These are phyloP conservation scores for Ptychadena robeensis DNA, from an alignment of 2,797 vertebrate genomes.

Conservation along the genomic window DNA sequence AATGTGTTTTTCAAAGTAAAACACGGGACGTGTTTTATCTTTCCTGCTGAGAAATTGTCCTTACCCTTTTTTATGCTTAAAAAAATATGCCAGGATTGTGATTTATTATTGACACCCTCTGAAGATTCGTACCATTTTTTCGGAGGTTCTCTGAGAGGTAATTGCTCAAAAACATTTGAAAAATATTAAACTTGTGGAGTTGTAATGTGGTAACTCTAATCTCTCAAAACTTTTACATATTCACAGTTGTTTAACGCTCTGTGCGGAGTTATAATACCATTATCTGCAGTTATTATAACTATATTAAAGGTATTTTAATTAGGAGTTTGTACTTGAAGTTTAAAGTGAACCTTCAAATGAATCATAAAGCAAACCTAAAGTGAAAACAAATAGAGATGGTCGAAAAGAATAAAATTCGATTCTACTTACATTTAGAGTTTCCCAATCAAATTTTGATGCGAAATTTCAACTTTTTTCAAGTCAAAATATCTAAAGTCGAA, in stretches of 20 bases:
- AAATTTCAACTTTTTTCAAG: too few relatives aligned
- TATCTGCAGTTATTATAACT: neutral
- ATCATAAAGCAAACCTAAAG: too few relatives aligned
- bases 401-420: too few relatives aligned
- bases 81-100: neutral
- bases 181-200: neutral
- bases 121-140: neutral
- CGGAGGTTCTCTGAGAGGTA: neutral
- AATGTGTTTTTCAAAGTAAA: conserved; percentile 36
- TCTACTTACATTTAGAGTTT: too few relatives aligned
- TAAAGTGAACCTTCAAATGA: too few relatives aligned
- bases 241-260: neutral
- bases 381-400: too few relatives aligned
- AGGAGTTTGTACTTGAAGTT: neutral
- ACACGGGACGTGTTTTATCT: neutral
- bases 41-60: conserved; percentile 23
- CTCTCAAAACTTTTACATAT: neutral
- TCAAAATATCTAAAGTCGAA: too few relatives aligned
- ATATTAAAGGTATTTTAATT: neutral
- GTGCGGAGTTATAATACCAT: too few relatives aligned
- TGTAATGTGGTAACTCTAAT: neutral
- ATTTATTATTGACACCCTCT: conserved; percentile 27
- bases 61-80: neutral
- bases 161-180: neutral
- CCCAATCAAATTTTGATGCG: too few relatives aligned